Percentiles rank a stretch among this genome's conserved stretches.
Conservation (phyloP, 2,797 vertebrate genomes). For the Lepus townsendii region DNA sequence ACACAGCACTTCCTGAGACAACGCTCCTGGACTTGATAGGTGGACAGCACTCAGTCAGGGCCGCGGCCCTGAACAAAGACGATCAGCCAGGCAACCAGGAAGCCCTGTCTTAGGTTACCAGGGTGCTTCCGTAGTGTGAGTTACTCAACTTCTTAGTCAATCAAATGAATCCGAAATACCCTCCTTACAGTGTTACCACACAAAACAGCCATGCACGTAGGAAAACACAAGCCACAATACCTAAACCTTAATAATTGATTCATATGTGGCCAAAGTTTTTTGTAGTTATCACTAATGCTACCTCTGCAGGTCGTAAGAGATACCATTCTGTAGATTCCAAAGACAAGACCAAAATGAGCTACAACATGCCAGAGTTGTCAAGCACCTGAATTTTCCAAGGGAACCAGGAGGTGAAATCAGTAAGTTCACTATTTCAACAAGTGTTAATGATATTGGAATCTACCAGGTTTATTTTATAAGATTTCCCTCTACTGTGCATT, state of each 20-base stretch:
- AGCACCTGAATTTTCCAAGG: background rate
- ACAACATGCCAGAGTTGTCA: background rate
- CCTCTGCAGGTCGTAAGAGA: background rate
- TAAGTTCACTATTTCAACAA: background rate
- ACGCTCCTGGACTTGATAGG: background rate
- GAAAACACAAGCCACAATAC: background rate
- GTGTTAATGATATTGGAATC: background rate
- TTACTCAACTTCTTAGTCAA: background rate
- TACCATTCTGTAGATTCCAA: background rate
- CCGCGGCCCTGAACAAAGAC: background rate
- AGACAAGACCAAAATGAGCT: background rate
- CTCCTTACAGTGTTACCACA: background rate
- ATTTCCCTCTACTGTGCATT: background rate
- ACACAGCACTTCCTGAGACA: background rate
- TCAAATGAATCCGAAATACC: background rate
- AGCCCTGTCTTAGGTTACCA: background rate
- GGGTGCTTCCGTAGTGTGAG: background rate
- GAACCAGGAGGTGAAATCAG: background rate
- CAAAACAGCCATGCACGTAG: background rate
- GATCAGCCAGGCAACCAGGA: background rate
- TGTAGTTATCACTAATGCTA: background rate
- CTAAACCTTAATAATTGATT: background rate
- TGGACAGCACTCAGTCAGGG: background rate
- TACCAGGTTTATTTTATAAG: background rate
- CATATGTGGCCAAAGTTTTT: background rate